phyloP scores from a whole-genome alignment of 2,113 vertebrate genomes.

The Sinocyclocheilus anshuiensis region DNA sequence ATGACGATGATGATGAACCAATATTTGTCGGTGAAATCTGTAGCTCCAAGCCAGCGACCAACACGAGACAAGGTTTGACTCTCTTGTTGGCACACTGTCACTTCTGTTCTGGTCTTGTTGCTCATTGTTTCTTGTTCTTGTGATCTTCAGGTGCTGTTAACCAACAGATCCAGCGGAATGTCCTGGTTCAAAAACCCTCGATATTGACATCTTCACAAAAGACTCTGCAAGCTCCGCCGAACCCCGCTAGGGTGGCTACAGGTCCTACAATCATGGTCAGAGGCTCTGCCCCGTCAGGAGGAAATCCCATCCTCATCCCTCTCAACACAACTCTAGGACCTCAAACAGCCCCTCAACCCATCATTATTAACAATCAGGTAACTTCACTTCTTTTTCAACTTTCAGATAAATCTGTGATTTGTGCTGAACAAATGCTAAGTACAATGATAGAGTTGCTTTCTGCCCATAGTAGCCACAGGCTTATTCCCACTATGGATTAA shows the following conservation, averaged over 20 bases:
- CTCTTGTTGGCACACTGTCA: background rate
- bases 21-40: constrained; percentile 95
- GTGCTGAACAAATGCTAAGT: background rate
- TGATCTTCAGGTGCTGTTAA: constrained; percentile 34
- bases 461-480: background rate
- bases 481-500: background rate
- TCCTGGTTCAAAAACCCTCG: constrained; percentile 52
- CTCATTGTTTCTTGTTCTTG: background rate
- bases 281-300: constrained; percentile 63
- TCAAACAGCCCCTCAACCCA: constrained; percentile 72
- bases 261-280: constrained; percentile 62
- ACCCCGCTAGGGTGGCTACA: constrained; percentile 63
- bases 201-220: constrained; percentile 70
- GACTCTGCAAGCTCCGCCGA: constrained; percentile 65
- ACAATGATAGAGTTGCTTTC: background rate
- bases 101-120: background rate
- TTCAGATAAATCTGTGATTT: background rate
- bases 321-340: constrained; percentile 66
- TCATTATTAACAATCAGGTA: constrained; percentile 84
- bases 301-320: constrained; percentile 67
- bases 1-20: constrained; percentile 79
- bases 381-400: background rate
- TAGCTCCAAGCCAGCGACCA: constrained; percentile 79
- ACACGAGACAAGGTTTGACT: constrained; percentile 69
- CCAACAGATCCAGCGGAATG: constrained; percentile 40